phyloP scores from a whole-genome alignment of 2,888 invertebrate species.

The Zhuqinia jingwanae region DNA sequence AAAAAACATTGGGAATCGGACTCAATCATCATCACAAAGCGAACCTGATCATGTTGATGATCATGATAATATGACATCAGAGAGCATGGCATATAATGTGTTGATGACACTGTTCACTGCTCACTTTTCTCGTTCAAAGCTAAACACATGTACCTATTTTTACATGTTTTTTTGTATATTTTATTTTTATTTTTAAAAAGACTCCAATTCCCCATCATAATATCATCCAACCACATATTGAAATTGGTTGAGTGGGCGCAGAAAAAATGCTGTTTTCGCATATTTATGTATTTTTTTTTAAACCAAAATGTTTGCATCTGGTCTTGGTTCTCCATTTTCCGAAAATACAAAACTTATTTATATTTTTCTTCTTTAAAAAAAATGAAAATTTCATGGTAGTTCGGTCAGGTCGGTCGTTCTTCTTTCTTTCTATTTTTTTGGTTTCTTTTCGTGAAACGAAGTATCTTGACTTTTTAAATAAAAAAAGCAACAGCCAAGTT shows the following conservation, averaged over 20 bases:
- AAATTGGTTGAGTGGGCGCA: slow-evolving; percentile 13
- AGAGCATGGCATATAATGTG: background rate
- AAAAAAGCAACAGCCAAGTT: too few relatives aligned
- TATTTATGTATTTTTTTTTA: background rate
- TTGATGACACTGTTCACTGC: background rate
- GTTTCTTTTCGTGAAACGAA: too few relatives aligned
- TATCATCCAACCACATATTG: background rate
- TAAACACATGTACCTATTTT: background rate
- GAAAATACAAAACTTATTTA: background rate
- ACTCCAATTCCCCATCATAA: background rate
- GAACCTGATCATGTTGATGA: too few relatives aligned
- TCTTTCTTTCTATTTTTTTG: background rate
- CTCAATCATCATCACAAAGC: too few relatives aligned
- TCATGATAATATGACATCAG: too few relatives aligned
- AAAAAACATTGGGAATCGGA: too few relatives aligned
- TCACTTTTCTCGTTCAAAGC: background rate
- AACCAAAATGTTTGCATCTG: slow-evolving; percentile 2
- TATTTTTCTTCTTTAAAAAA: background rate
- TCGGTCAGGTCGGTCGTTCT: slow-evolving; percentile 22
- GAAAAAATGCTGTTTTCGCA: slow-evolving; percentile 11
- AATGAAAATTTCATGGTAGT: background rate
- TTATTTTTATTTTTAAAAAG: slow-evolving; percentile 1
- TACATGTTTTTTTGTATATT: too few relatives aligned
- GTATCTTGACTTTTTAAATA: too few relatives aligned
- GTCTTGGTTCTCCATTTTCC: background rate